Conservation (phyloP, 2,888 invertebrate genomes). For the Muschampia plurimacula region DNA sequence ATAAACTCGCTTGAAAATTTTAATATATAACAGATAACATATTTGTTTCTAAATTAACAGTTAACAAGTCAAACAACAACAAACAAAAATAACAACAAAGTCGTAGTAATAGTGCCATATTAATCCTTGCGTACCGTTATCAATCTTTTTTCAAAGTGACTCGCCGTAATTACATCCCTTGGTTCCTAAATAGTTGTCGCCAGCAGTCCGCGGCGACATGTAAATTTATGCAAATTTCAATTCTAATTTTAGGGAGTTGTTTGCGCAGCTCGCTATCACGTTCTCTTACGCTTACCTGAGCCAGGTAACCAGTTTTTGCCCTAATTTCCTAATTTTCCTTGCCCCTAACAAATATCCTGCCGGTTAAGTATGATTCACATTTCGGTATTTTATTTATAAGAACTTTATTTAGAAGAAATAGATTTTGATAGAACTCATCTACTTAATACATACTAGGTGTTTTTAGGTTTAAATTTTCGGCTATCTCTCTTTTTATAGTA, state of each 20-base stretch:
- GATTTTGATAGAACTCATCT: too few relatives aligned
- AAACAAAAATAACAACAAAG: not conserved
- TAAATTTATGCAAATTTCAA: slow-evolving; percentile 48
- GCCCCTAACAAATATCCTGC: not conserved
- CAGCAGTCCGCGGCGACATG: slow-evolving; percentile 41
- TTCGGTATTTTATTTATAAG: not conserved
- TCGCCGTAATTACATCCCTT: not conserved
- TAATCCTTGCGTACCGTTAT: not conserved
- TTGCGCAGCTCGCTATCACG: slow-evolving; percentile 47
- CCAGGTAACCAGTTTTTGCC: slow-evolving; percentile 43
- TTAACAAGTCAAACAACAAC: too few relatives aligned
- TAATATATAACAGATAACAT: too few relatives aligned
- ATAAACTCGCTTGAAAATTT: too few relatives aligned
- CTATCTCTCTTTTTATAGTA: too few relatives aligned
- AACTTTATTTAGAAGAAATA: too few relatives aligned
- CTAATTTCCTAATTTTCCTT: slow-evolving; percentile 31
- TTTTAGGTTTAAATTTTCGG: too few relatives aligned
- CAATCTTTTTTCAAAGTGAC: not conserved
- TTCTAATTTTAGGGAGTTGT: slow-evolving; percentile 49
- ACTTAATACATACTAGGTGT: too few relatives aligned
- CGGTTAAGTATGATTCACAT: not conserved
- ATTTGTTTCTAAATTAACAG: too few relatives aligned
- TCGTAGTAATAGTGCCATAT: not conserved
- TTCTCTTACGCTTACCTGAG: slow-evolving; percentile 44
- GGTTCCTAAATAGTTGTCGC: slow-evolving; percentile 40